Conservation (phyloP, 1,140 invertebrate genomes). For the Megathymus violae region DNA sequence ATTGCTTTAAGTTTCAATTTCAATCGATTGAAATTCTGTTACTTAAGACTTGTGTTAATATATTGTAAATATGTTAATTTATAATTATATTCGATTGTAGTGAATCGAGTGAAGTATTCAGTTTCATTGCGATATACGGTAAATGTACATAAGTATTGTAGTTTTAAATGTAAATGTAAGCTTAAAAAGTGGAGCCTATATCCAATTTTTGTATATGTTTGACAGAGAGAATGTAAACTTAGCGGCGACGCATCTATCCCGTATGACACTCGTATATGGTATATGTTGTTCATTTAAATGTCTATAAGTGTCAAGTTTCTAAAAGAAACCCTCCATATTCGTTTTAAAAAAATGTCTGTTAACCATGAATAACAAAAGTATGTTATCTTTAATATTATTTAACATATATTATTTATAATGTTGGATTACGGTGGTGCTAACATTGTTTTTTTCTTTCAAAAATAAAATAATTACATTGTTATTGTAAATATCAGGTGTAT, state of each 20-base stretch:
- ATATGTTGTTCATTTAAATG: background rate
- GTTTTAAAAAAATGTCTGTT: background rate
- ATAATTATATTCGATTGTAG: conserved; percentile 67
- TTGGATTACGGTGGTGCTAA: conserved; percentile 59
- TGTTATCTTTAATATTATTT: conserved; percentile 3
- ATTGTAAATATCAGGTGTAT: conserved; percentile 52
- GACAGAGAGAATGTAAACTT: background rate
- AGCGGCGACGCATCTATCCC: background rate
- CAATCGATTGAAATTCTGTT: conserved; percentile 54
- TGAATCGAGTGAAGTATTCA: conserved; percentile 42
- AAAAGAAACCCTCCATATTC: background rate
- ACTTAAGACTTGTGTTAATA: conserved; percentile 56
- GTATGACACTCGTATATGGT: background rate
- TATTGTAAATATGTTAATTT: conserved; percentile 77
- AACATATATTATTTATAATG: conserved; percentile 12
- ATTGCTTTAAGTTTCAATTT: conserved; percentile 56
- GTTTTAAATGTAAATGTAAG: conserved; percentile 16
- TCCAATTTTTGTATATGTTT: background rate
- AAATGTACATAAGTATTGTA: conserved; percentile 30
- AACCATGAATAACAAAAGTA: conserved; percentile 3
- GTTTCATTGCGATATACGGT: conserved; percentile 21
- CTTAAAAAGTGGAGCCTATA: background rate
- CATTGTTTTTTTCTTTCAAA: conserved; percentile 29
- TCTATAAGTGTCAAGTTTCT: background rate
- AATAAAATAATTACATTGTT: conserved; percentile 37